A percentile compares a stretch with the other conserved stretches of the same genome.
These are phyloP conservation scores for Thalassophryne amazonica DNA, from an alignment of 2,797 vertebrate species.

Conservation along the genomic window DNA sequence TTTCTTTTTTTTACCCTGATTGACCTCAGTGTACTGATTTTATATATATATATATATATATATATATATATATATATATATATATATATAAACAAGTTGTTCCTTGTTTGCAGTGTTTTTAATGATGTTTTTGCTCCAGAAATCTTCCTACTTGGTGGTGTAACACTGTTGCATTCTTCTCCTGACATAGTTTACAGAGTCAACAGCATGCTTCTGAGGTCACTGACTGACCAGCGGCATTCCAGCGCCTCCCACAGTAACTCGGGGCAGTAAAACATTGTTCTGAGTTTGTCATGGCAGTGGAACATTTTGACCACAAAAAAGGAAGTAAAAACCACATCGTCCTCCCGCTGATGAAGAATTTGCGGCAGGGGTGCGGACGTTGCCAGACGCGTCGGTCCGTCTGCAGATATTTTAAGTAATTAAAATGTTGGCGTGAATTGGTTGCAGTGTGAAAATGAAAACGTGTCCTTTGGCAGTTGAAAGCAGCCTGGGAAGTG, in stretches of 20 bases:
- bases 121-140: conserved; percentile 44
- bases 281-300: conserved; percentile 39
- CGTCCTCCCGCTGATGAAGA: conserved; percentile 4
- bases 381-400: neutral
- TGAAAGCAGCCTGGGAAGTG: neutral
- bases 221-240: conserved; percentile 65
- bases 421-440: neutral
- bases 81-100: conserved; percentile 14
- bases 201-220: conserved; percentile 72
- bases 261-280: conserved; percentile 39
- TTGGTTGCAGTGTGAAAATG: neutral
- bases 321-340: conserved; percentile 26
- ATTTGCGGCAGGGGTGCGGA: neutral
- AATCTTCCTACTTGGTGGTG: conserved; percentile 42
- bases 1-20: neutral
- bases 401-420: neutral
- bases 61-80: no score
- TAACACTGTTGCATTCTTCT: conserved; percentile 67
- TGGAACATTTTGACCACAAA: conserved; percentile 33
- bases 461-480: neutral
- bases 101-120: conserved; percentile 30
- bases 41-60: no score
- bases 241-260: conserved; percentile 78
- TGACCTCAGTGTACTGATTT: conserved; percentile 12
- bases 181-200: conserved; percentile 60